Conservation (phyloP, 2,113 vertebrate species). For the Ariopsis seemanni region DNA sequence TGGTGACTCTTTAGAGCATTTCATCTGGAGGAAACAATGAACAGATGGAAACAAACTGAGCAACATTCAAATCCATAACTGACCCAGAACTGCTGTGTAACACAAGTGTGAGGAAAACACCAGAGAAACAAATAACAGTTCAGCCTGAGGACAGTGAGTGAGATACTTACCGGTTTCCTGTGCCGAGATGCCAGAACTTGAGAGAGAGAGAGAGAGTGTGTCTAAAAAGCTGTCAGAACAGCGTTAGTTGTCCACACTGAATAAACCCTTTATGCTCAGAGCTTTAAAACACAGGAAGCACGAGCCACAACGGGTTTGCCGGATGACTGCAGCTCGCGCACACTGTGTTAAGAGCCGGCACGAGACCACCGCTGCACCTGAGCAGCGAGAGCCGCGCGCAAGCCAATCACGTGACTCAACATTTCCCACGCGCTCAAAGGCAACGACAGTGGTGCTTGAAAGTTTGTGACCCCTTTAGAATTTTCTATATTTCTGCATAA, state of each 20-base stretch:
- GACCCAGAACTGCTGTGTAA: neutral
- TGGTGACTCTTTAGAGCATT: neutral
- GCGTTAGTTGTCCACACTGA: neutral
- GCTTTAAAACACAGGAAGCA: neutral
- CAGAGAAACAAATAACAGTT: neutral
- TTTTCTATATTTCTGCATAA: too few relatives aligned
- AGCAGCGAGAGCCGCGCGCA: neutral
- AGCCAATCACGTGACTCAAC: neutral
- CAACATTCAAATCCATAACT: neutral
- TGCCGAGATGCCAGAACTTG: neutral
- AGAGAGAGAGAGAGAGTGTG: neutral
- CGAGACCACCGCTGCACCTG: constrained; percentile 9
- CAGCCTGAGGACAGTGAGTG: neutral
- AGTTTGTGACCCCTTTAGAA: too few relatives aligned
- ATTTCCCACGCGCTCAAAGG: neutral
- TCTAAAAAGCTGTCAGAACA: neutral
- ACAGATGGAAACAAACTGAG: neutral
- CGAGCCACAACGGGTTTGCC: neutral
- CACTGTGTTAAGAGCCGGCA: neutral
- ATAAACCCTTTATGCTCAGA: neutral
- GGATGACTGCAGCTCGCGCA: neutral
- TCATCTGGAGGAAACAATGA: neutral
- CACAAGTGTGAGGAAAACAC: neutral
- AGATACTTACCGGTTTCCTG: neutral
- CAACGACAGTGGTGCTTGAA: too few relatives aligned